Evolutionary conservation across 2,113 vertebrate genomes (phyloP), one percentile per base, ranked within the genome.

Genomic region (Oreochromis aureus): DNA sequence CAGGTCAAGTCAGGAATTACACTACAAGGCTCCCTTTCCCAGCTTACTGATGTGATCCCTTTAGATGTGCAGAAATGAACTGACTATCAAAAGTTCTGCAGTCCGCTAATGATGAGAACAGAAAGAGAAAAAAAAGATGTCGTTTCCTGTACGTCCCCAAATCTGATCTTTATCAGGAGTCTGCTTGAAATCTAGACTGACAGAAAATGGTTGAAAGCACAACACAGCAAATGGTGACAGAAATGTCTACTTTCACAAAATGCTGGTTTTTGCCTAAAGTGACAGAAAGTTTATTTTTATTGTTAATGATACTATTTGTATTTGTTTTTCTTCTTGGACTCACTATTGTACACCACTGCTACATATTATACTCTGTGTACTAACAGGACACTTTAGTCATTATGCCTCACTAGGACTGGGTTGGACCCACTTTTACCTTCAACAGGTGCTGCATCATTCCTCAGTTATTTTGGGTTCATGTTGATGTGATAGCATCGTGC

Each of bases 121-220:
- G 24, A 86, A 41, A 82, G 11, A 80, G 53, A 76, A 78, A 7
- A 58, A 5, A 5, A 54, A 48, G 8, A 1, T 88, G 19, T 27
- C 16, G 34, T 16, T 93, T 93, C 87, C 91, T 94, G 91, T 86
- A 13, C 1, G 36, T 63, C 73, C 83, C 4, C 15, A 22, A 12
- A 0, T 7, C 7, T 92, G 93, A 94, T 94, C 22, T 1, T 93
- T 94, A 95, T 61, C 58, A 61, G 30, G 30, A 61, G 58, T 61
- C 30, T 61, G 58, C 9, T 0, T 0, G 0, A 24, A 55, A 24
- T 55, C n/a, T 55, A 4, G n/a, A 55, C 54, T 55, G 54, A 0
- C n/a, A 55, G 54, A 55, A 24, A 55, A 55, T 24, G 54, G n/a
- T 24, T 55, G 10, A 55, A 55, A 55, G n/a, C n/a, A 55, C 3